Evolutionary conservation across 2,113 vertebrate species (phyloP), one percentile per base, ranked within the genome.

Genomic region (Corythornis cristatus): DNA sequence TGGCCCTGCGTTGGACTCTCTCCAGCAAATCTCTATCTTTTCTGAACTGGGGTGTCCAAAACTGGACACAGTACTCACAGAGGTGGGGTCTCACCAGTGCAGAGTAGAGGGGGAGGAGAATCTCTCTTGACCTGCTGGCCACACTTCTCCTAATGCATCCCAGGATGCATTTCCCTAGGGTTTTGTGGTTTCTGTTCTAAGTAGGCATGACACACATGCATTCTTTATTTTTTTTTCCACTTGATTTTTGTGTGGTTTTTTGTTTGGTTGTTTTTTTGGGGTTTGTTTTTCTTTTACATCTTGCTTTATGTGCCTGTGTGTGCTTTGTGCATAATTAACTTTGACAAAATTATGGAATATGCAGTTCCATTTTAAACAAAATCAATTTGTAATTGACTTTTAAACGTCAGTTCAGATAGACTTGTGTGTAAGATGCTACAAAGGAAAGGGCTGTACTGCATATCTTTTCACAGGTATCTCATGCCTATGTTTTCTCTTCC

Each of bases 371-470:
- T 56, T 56, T 56, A 29, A 56, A 56, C 28, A 16, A 17, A 18
- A 56, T 56, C 54, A 56, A n/a, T 56, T n/a, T 20, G 29, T 11
- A 56, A 95, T 64, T 94, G 15, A 93, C 83, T 96, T 97, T 96
- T 90, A 92, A 93, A 86, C 65, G 93, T 93, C 45, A 80, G 33
- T 67, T 94, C 79, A 89, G 46, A 71, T 23, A 90, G 45, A 35
- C 4, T 3, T 43, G 29, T 79, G 13, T 48, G 23, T 67, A 91
- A 83, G 12, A 15, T 6, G 9, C 17, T 58, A 57, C 18, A 31
- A 65, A 56, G 11, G 26, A 88, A 95, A 58, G 5, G 8, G 18
- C 20, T 42, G 18, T 8, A 25, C 7, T 37, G 7, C 29, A 3
- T 79, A 15, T 62, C n/a, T 79, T 95, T 93, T 70, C 37, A 15